phyloP scores from a whole-genome alignment of 1,140 invertebrate genomes.

The Euwallacea fornicatus region DNA sequence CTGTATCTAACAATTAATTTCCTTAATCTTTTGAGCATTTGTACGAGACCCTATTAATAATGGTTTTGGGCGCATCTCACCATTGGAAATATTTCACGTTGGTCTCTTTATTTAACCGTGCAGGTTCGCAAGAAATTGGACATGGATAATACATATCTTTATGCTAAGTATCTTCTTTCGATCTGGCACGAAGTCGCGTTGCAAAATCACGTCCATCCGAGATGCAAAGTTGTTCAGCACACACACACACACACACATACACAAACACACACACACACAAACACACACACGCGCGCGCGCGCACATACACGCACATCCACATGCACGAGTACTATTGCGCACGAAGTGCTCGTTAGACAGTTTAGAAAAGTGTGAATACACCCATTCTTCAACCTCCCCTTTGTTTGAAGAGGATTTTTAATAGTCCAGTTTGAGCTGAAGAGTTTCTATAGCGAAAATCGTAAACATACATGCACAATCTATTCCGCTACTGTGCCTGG shows the following conservation, averaged over 20 bases:
- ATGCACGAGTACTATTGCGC: slow-evolving; percentile 15
- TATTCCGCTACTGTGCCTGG: slow-evolving; percentile 41
- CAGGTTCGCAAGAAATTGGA: slow-evolving; percentile 41
- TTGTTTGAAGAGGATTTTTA: neutral
- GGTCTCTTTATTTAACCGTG: slow-evolving; percentile 45
- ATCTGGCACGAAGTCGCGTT: slow-evolving; percentile 50
- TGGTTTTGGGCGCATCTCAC: slow-evolving; percentile 5
- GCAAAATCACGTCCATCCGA: slow-evolving; percentile 49
- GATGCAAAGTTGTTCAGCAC: slow-evolving; percentile 48
- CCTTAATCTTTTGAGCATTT: slow-evolving; percentile 22
- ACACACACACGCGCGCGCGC: slow-evolving; percentile 12
- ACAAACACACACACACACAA: slow-evolving; percentile 33
- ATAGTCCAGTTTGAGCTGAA: neutral
- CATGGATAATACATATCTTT: slow-evolving; percentile 50
- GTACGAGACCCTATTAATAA: slow-evolving; percentile 20
- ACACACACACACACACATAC: slow-evolving; percentile 25
- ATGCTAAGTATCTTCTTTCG: slow-evolving; percentile 48
- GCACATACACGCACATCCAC: slow-evolving; percentile 19
- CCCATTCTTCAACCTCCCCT: neutral
- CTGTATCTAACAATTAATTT: slow-evolving; percentile 27
- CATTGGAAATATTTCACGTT: slow-evolving; percentile 35
- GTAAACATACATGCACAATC: slow-evolving; percentile 46
- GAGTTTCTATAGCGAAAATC: slow-evolving; percentile 39
- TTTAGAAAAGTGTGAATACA: slow-evolving; percentile 27
- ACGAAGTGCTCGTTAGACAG: slow-evolving; percentile 24